Conservation (phyloP, 2,888 invertebrate species). For the Ophion slaviceki region DNA sequence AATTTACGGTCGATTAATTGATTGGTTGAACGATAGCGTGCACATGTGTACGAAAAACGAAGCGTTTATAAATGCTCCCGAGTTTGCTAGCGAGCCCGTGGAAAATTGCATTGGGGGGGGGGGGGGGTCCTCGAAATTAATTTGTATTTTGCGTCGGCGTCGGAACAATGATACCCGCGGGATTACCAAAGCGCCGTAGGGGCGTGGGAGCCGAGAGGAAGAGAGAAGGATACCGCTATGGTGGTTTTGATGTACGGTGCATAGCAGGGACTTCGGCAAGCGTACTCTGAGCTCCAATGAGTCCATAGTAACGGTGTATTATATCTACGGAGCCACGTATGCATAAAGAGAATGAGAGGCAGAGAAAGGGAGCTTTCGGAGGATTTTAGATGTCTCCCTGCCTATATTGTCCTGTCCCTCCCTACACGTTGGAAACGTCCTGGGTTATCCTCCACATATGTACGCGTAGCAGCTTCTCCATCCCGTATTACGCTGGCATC, state of each 20-base stretch:
- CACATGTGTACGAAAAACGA: not conserved
- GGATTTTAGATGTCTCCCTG: conserved; percentile 36
- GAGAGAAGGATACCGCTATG: conserved; percentile 44
- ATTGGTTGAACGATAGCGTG: conserved; percentile 1
- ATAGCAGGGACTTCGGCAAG: conserved; percentile 46
- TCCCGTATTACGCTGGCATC: conserved; percentile 40
- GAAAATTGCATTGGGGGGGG: conserved; percentile 48
- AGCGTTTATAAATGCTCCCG: conserved; percentile 48
- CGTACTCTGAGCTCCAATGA: conserved; percentile 33
- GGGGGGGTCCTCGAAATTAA: conserved; percentile 57
- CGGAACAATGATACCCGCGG: conserved; percentile 56
- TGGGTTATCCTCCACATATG: conserved; percentile 7
- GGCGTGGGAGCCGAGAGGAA: not conserved
- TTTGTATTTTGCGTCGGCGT: conserved; percentile 60
- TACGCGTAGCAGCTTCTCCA: conserved; percentile 12
- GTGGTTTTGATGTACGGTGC: conserved; percentile 57
- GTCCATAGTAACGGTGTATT: conserved; percentile 29
- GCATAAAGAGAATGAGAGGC: not conserved
- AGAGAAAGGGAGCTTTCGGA: conserved; percentile 47
- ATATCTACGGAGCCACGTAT: conserved; percentile 7
- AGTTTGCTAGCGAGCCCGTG: conserved; percentile 22
- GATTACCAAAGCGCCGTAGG: conserved; percentile 62
- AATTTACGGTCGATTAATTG: conserved; percentile 31
- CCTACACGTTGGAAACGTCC: not conserved
- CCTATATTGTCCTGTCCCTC: conserved; percentile 39